A percentile compares a stretch with the other conserved stretches of the same genome.
phyloP scores from a whole-genome alignment of 2,888 invertebrate species.

The Clivina fossor region DNA sequence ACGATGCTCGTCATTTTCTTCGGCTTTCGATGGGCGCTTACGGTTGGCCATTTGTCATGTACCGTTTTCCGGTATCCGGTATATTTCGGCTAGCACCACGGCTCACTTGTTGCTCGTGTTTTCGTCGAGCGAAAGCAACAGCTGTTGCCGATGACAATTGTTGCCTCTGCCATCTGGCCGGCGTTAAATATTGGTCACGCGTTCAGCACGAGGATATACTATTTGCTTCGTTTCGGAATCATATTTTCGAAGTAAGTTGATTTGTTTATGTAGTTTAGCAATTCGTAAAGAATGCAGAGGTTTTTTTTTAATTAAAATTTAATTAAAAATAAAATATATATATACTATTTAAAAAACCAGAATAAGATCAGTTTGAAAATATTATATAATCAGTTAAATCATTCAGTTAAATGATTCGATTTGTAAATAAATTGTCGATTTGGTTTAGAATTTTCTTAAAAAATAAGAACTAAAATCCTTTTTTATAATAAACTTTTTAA shows the following conservation, averaged over 20 bases:
- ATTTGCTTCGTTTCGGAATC: conserved; percentile 84
- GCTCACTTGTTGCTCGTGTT: conserved; percentile 72
- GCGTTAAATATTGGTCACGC: conserved; percentile 76
- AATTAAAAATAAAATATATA: too few relatives aligned
- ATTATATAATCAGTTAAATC: too few relatives aligned
- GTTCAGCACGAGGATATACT: conserved; percentile 77
- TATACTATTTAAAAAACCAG: too few relatives aligned
- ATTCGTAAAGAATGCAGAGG: background rate
- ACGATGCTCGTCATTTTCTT: conserved; percentile 74
- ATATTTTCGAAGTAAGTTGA: conserved; percentile 75
- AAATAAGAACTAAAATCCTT: too few relatives aligned
- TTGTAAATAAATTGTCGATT: too few relatives aligned
- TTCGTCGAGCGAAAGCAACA: conserved; percentile 58
- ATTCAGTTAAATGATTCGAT: too few relatives aligned
- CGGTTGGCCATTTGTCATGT: conserved; percentile 85
- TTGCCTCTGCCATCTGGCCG: conserved; percentile 84
- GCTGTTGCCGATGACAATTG: conserved; percentile 86
- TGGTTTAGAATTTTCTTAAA: too few relatives aligned
- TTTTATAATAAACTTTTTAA: too few relatives aligned
- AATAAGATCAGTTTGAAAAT: too few relatives aligned
- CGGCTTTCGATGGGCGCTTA: conserved; percentile 81
- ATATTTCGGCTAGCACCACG: conserved; percentile 70
- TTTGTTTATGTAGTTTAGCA: background rate
- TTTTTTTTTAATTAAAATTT: too few relatives aligned
- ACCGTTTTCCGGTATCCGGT: conserved; percentile 73